Evolutionary conservation across 1,140 invertebrate genomes (phyloP).

Genomic region (Drosophila orosa): DNA sequence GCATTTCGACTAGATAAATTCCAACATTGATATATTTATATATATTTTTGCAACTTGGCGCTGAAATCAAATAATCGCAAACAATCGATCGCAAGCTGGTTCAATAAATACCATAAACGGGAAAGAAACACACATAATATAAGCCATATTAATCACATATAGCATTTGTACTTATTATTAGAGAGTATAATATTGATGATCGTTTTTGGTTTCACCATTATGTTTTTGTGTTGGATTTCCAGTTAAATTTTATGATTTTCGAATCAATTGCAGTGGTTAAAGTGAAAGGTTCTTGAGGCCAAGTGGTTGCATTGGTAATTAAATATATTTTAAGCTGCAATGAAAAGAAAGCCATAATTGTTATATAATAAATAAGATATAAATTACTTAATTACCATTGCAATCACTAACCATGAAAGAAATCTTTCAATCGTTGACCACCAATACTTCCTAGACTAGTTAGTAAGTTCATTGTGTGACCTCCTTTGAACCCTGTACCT

Average conservation of each 20-base stretch:
- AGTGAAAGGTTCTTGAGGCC: not conserved
- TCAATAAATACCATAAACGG: conserved; percentile 46
- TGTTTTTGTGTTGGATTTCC: conserved; percentile 22
- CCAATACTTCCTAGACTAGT: conserved; percentile 18
- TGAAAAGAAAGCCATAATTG: not conserved
- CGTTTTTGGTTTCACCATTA: conserved; percentile 29
- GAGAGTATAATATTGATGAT: conserved; percentile 23
- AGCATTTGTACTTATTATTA: conserved; percentile 28
- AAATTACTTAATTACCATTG: not conserved
- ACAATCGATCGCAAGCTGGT: conserved; percentile 61
- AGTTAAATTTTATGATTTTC: conserved; percentile 34
- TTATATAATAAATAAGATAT: not conserved
- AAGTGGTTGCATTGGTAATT: not conserved
- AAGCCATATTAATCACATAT: conserved; percentile 21
- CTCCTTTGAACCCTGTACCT: conserved; percentile 19
- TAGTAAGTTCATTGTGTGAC: conserved; percentile 34
- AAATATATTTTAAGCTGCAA: not conserved
- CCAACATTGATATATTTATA: conserved; percentile 46
- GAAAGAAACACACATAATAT: conserved; percentile 56
- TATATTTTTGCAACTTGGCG: conserved; percentile 74
- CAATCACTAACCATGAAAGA: conserved; percentile 5
- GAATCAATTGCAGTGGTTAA: conserved; percentile 20
- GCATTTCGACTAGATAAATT: conserved; percentile 61
- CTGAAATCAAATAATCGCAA: conserved; percentile 83
- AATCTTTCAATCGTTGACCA: conserved; percentile 7